These are phyloP conservation scores for Eupeodes latifasciatus DNA, from an alignment of 2,888 invertebrate species.

Conservation along the genomic window DNA sequence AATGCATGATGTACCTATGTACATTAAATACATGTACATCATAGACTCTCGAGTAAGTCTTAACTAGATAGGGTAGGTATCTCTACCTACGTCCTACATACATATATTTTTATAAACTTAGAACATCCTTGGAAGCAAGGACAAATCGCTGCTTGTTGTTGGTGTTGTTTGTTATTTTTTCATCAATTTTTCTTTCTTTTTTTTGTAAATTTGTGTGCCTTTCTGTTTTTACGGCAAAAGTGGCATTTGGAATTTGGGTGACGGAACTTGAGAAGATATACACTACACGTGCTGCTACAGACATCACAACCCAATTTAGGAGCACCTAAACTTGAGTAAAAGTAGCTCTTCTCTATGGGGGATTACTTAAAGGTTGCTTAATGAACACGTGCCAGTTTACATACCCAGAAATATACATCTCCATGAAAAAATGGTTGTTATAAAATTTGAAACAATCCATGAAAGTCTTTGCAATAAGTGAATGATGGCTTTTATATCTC, in stretches of 20 bases:
- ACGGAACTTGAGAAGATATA: slow-evolving; percentile 36
- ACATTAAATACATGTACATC: background rate
- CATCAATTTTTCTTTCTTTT: background rate
- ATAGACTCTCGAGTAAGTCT: slow-evolving; percentile 36
- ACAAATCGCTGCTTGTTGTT: slow-evolving; percentile 56
- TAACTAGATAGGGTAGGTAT: slow-evolving; percentile 40
- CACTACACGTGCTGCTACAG: slow-evolving; percentile 40
- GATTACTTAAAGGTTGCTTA: slow-evolving; percentile 36
- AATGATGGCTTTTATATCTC: slow-evolving; percentile 22
- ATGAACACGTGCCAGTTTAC: slow-evolving; percentile 25
- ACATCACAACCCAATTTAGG: slow-evolving; percentile 44
- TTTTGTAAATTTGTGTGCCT: background rate
- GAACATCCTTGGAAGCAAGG: slow-evolving; percentile 72
- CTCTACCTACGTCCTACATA: background rate
- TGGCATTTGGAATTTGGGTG: slow-evolving; percentile 59
- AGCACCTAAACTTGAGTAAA: slow-evolving; percentile 24
- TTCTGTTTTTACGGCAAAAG: slow-evolving; percentile 26
- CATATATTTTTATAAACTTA: slow-evolving; percentile 54
- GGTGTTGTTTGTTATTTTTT: background rate
- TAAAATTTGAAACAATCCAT: slow-evolving; percentile 19
- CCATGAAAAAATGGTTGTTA: background rate
- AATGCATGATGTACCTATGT: slow-evolving; percentile 31
- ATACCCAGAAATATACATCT: no score
- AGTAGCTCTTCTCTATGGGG: slow-evolving; percentile 18
- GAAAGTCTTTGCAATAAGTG: slow-evolving; percentile 30